A percentile compares a stretch with the other conserved stretches of the same genome.
These are phyloP conservation scores for Oreochromis spilurus DNA, from an alignment of 2,113 vertebrate genomes.

Conservation along the genomic window DNA sequence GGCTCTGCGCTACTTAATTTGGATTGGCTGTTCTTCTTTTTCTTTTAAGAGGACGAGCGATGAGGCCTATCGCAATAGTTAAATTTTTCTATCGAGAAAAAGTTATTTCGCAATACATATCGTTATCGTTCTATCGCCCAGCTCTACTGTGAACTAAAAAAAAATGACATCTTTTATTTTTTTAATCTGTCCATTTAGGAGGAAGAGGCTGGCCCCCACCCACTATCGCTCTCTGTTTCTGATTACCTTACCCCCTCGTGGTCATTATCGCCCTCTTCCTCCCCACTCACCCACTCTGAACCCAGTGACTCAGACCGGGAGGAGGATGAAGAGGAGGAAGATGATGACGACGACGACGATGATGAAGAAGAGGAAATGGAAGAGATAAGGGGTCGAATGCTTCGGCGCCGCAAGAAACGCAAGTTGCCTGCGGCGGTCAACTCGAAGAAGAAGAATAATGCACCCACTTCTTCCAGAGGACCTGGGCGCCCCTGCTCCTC, in stretches of 20 bases:
- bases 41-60: no score
- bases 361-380: slow-evolving; percentile 74
- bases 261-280: slow-evolving; percentile 76
- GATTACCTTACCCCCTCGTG: slow-evolving; percentile 79
- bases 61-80: no score
- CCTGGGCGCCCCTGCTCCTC: slow-evolving; percentile 66
- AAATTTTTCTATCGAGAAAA: no score
- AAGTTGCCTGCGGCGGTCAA: slow-evolving; percentile 37
- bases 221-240: slow-evolving; percentile 72
- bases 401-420: slow-evolving; percentile 72
- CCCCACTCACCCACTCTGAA: slow-evolving; percentile 74
- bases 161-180: not conserved
- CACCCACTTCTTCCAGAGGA: slow-evolving; percentile 29
- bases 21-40: no score
- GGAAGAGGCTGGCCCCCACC: slow-evolving; percentile 70
- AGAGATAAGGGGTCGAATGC: slow-evolving; percentile 71
- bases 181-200: slow-evolving; percentile 49
- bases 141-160: not conserved
- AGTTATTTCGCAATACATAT: no score
- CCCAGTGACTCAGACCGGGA: slow-evolving; percentile 74
- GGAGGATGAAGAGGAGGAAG: slow-evolving; percentile 76
- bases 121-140: no score
- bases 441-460: slow-evolving; percentile 57
- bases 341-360: slow-evolving; percentile 68
- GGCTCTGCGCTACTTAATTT: no score